These are phyloP conservation scores for Cathartes aura DNA, from an alignment of 2,113 vertebrate genomes.

Conservation along the genomic window DNA sequence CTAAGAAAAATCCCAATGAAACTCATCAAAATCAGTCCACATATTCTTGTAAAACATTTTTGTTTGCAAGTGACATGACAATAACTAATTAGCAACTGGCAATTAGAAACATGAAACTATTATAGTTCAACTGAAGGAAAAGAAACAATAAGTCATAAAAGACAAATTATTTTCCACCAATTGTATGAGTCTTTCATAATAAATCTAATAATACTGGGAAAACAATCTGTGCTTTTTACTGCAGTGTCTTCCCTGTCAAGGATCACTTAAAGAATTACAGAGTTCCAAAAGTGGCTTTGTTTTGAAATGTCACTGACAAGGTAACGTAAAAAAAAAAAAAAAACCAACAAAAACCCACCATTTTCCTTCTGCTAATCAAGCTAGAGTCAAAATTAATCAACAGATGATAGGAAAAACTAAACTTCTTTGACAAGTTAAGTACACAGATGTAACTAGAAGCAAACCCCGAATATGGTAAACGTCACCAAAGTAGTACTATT, in stretches of 20 bases:
- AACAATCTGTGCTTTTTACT: slow-evolving; percentile 23
- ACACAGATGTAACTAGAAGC: not conserved
- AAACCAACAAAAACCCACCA: not conserved
- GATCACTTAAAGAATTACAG: not conserved
- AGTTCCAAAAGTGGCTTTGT: not conserved
- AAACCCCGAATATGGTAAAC: not conserved
- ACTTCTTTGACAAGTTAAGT: not conserved
- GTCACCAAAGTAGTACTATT: not conserved
- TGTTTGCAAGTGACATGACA: slow-evolving; percentile 9
- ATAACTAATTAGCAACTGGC: slow-evolving; percentile 19
- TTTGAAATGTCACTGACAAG: not conserved
- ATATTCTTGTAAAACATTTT: not conserved
- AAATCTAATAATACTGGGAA: slow-evolving; percentile 2
- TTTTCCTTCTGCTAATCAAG: not conserved
- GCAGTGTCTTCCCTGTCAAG: not conserved
- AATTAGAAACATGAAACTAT: not conserved
- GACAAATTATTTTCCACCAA: not conserved
- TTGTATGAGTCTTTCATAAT: not conserved
- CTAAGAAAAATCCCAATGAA: not conserved
- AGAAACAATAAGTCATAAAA: not conserved
- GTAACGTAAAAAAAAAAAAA: not conserved
- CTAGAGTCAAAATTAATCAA: not conserved
- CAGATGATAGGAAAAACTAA: not conserved
- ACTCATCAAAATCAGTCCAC: not conserved
- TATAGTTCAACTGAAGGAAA: not conserved